Evolutionary conservation across 2,113 vertebrate genomes (phyloP).

Genomic region (Xiphophorus maculatus): DNA sequence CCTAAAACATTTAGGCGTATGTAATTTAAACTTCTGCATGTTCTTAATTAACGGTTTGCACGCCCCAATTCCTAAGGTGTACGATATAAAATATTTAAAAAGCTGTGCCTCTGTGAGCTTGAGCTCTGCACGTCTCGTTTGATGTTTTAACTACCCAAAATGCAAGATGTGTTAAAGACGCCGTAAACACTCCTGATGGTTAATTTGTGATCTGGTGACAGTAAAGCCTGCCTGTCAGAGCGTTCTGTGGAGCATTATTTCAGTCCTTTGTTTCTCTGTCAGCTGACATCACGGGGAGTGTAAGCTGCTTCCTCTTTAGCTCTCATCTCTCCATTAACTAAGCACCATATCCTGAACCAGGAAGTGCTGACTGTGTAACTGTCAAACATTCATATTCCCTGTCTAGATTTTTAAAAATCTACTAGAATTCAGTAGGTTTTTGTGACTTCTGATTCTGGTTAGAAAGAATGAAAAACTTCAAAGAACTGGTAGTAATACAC

Average conservation of each 20-base stretch:
- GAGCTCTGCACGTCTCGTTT: background rate
- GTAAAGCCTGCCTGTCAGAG: slow-evolving; percentile 12
- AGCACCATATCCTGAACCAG: slow-evolving; percentile 38
- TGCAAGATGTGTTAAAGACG: background rate
- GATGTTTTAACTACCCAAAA: background rate
- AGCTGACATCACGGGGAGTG: slow-evolving; percentile 62
- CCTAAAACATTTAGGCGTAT: background rate
- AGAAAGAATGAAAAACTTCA: background rate
- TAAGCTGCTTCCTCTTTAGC: slow-evolving; percentile 57
- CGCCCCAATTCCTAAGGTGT: background rate
- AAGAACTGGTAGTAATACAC: background rate
- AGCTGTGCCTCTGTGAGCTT: background rate
- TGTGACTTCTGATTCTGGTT: background rate
- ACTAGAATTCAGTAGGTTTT: background rate
- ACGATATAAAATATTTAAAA: background rate
- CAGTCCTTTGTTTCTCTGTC: slow-evolving; percentile 56
- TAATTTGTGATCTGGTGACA: slow-evolving; percentile 11
- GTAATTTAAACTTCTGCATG: background rate
- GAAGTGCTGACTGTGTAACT: slow-evolving; percentile 66
- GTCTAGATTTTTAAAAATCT: background rate
- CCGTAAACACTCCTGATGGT: background rate
- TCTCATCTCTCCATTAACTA: slow-evolving; percentile 35
- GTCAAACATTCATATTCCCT: background rate
- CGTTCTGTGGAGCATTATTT: slow-evolving; percentile 10
- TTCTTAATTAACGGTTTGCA: background rate